A percentile compares a stretch with the other conserved stretches of the same genome.
Evolutionary conservation across 2,113 vertebrate genomes (phyloP).

Genomic region (Rostratula benghalensis): DNA sequence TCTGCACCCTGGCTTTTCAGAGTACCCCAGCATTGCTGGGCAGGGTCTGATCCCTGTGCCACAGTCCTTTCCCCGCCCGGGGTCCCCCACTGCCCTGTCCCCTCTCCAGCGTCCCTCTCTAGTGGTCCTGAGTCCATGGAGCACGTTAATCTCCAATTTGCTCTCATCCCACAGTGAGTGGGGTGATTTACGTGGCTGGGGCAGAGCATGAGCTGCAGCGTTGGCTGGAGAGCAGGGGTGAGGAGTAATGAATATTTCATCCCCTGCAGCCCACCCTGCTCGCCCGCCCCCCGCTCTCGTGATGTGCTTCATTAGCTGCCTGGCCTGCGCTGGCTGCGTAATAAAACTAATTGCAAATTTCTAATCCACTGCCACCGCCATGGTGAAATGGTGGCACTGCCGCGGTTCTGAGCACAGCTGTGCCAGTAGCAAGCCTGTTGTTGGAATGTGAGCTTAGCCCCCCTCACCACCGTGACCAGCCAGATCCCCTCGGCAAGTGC

Average conservation of each 20-base stretch:
- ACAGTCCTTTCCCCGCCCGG: no score
- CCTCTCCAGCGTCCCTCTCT: not conserved
- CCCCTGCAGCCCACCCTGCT: not conserved
- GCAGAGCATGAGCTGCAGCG: not conserved
- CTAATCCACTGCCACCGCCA: not conserved
- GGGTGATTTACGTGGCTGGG: not conserved
- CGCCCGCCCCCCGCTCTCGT: not conserved
- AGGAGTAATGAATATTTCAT: not conserved
- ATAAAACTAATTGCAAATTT: constrained; percentile 53
- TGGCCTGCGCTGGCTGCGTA: not conserved
- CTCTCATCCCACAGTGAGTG: fast-evolving
- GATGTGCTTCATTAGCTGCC: constrained; percentile 52
- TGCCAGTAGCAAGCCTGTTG: fast-evolving
- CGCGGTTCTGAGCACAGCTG: not conserved
- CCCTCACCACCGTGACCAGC: fast-evolving
- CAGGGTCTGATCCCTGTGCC: not conserved
- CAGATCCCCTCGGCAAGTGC: not conserved
- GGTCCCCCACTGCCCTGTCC: not conserved
- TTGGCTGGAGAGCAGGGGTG: not conserved
- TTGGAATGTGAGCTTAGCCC: not conserved
- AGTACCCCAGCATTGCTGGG: fast-evolving
- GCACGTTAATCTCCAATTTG: not conserved
- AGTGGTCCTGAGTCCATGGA: not conserved
- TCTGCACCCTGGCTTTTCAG: not conserved
- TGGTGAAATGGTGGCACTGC: not conserved